These are phyloP conservation scores for Epinephelus fuscoguttatus DNA, from an alignment of 2,113 vertebrate genomes.

Conservation along the genomic window DNA sequence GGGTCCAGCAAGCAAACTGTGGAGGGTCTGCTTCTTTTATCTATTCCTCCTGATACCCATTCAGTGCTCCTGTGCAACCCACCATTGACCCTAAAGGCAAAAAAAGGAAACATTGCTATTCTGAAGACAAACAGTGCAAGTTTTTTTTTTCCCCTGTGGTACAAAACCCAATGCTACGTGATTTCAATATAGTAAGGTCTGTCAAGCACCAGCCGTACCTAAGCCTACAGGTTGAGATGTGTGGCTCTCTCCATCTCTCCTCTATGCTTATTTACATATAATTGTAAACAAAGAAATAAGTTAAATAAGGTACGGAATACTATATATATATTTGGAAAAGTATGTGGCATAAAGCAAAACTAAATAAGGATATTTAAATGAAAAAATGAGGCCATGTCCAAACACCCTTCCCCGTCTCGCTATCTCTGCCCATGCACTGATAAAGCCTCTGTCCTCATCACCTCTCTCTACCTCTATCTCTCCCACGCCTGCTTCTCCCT, in stretches of 20 bases:
- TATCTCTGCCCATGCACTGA: constrained; percentile 43
- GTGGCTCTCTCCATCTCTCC: not conserved
- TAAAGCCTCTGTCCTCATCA: constrained; percentile 53
- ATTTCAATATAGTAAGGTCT: constrained; percentile 56
- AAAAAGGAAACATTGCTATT: constrained; percentile 58
- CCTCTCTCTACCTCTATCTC: constrained; percentile 44
- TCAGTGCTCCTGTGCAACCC: constrained; percentile 38
- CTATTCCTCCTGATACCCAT: constrained; percentile 47
- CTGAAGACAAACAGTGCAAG: constrained; percentile 19
- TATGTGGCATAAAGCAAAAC: not conserved
- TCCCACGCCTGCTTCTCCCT: constrained; percentile 24
- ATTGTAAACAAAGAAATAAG: constrained; percentile 6
- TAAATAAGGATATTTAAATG: not conserved
- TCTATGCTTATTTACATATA: constrained; percentile 13
- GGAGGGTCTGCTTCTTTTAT: constrained; percentile 30
- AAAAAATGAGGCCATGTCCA: not conserved
- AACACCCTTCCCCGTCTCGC: constrained; percentile 16
- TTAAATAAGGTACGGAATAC: not conserved
- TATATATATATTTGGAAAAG: not conserved
- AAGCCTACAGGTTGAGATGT: constrained; percentile 44
- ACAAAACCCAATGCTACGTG: constrained; percentile 22
- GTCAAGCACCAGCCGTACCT: constrained; percentile 45
- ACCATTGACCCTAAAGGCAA: constrained; percentile 36
- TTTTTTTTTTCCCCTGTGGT: constrained; percentile 31
- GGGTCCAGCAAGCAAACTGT: constrained; percentile 69